Percentiles rank a stretch among this genome's conserved stretches.
Conservation (phyloP, 37 sponge, comb jelly and placozoan species). For the Crambe crambe region DNA sequence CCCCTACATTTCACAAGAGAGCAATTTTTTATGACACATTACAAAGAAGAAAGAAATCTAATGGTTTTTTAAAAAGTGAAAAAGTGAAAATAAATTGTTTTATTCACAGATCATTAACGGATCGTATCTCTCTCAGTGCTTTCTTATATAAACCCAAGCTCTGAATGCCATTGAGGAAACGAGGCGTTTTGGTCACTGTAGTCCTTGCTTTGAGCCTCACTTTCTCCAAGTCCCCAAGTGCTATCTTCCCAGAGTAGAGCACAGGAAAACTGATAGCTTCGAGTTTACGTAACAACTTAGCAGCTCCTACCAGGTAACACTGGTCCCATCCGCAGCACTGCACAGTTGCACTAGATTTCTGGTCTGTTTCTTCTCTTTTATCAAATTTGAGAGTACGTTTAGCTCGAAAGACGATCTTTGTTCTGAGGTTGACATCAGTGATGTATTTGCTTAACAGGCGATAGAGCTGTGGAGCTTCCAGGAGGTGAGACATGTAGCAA, state of each 20-base stretch:
- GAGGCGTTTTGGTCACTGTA: not conserved
- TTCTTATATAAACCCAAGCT: not conserved
- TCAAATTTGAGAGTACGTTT: not conserved
- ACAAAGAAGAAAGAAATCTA: no score
- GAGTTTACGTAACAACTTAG: not conserved
- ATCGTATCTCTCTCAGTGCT: not conserved
- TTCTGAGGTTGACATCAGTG: not conserved
- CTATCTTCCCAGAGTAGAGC: conserved; percentile 13
- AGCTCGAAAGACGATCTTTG: conserved; percentile 2
- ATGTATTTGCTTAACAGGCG: not conserved
- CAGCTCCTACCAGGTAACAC: conserved; percentile 17
- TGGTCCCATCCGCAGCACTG: conserved; percentile 8
- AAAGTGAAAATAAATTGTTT: no score
- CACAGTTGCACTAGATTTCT: not conserved
- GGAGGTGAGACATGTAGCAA: not conserved
- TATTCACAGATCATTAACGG: no score
- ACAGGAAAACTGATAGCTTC: not conserved
- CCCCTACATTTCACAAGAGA: no score
- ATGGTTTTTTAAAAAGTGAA: no score
- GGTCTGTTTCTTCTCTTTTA: no score
- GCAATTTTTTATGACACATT: no score
- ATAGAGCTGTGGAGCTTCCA: not conserved
- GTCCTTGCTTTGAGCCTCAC: not conserved
- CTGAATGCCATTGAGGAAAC: not conserved
- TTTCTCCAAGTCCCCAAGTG: not conserved